These are phyloP conservation scores for Chirona hameri DNA, from an alignment of 2,888 invertebrate genomes.

Conservation along the genomic window DNA sequence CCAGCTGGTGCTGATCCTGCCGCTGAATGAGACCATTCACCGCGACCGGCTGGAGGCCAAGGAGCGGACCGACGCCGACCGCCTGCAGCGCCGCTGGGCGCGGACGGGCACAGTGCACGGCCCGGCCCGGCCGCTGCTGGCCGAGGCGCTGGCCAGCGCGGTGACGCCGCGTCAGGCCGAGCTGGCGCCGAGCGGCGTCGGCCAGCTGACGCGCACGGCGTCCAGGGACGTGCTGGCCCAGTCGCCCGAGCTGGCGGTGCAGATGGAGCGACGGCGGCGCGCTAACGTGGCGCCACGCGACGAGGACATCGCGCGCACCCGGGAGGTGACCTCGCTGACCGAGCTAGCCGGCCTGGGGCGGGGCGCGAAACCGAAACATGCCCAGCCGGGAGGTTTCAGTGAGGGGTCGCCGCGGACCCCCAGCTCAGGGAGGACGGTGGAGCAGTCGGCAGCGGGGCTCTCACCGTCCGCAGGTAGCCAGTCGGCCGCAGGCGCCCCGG, in stretches of 20 bases:
- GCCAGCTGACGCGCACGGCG: conserved; percentile 5
- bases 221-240: not conserved
- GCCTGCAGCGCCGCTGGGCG: not conserved
- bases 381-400: too few species aligned
- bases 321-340: not conserved
- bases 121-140: not conserved
- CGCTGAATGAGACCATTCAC: not conserved
- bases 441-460: too few species aligned
- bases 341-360: too few species aligned
- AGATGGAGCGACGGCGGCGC: not conserved
- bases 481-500: not conserved
- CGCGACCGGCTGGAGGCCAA: not conserved
- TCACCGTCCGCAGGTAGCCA: too few species aligned
- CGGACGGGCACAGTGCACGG: not conserved
- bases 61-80: conserved; percentile 2
- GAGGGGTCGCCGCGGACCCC: too few species aligned
- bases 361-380: too few species aligned
- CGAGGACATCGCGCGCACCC: not conserved
- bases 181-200: not conserved
- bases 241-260: not conserved
- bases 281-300: not conserved
- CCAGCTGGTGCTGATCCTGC: not conserved
- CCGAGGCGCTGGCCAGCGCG: not conserved
- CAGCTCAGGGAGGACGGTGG: too few species aligned
- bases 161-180: not conserved